Conservation (phyloP, 2,888 invertebrate genomes). For the Leptopilina syphax region DNA sequence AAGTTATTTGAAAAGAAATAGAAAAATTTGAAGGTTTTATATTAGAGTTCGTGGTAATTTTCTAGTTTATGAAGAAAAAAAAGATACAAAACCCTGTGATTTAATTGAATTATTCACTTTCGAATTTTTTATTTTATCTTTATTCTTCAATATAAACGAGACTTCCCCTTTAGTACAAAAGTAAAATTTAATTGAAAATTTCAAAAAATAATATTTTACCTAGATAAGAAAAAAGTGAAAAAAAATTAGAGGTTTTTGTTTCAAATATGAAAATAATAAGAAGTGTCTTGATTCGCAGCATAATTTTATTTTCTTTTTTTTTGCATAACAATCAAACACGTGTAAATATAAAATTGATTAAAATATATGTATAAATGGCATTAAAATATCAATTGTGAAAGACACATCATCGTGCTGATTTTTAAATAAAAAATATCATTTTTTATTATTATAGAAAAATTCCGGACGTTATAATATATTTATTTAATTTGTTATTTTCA, state of each 20-base stretch:
- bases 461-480: not conserved
- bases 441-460: constrained; percentile 5
- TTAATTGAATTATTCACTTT: too few species aligned
- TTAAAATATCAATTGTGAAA: constrained; percentile 31
- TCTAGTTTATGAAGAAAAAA: too few species aligned
- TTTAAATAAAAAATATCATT: constrained; percentile 20
- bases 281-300: not conserved
- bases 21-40: too few species aligned
- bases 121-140: too few species aligned
- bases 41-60: too few species aligned
- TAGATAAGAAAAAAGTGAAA: not conserved
- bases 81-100: too few species aligned
- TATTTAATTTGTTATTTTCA: constrained; percentile 1
- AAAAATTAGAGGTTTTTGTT: not conserved
- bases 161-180: too few species aligned
- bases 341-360: constrained; percentile 34
- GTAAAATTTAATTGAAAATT: too few species aligned
- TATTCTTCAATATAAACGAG: too few species aligned
- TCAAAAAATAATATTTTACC: too few species aligned
- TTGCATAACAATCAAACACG: constrained; percentile 31
- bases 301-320: constrained; percentile 11
- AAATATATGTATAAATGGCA: constrained; percentile 16
- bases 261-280: not conserved
- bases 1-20: too few species aligned
- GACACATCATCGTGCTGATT: constrained; percentile 16